Base-by-base conservation (phyloP, 2,888 invertebrate genomes). In the Thysanoteuthis rhombus region DNA sequence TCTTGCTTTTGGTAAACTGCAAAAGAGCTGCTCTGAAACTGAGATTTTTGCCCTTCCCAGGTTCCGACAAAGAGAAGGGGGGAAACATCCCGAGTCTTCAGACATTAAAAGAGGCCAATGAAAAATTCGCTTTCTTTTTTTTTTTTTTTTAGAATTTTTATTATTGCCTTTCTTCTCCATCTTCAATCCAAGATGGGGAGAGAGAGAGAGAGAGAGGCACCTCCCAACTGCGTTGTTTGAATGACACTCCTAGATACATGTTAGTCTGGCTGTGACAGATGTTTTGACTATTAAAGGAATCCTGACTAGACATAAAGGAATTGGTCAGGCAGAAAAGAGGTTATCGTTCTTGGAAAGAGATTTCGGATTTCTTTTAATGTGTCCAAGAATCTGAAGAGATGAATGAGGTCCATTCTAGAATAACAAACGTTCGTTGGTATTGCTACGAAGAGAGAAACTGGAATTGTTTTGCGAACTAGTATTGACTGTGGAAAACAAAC, bases 281-380 rank as follows among this genome's bases (percentile, higher is more conserved):
- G 75, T 75, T 75, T 75, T 75, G 75, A 75, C 75, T n/a, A 52
- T 52, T 52, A 52, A 75, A 75, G n/a, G 75, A 75, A 75, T 75
- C n/a, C 16, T 75, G 75, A 16, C 75, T 75, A 75, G 75, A 75
- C 75, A 8, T 75, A n/a, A n/a, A 75, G 32, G 75, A n/a, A 75
- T 75, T 75, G 75, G 75, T 75, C 75, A 75, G 75, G 75, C n/a
- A n/a, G 75, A 75, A 75, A 75, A 1, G 16, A n/a, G 32, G 75
- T n/a, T 75, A n/a, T 75, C n/a, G n/a, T 1, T 10, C n/a, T 75
- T 75, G 75, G 75, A 75, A 75, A 16, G n/a, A 75, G 32, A 75
- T 75, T 75, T 75, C n/a, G 75, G 75, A 75, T n/a, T 75, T 75
- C 75, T 75, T 75, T 75, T 75, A 75, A 75, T 75, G 75, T 75